Evolutionary conservation across 2,888 invertebrate species (phyloP), one percentile per base, ranked within the genome.

Genomic region (Troides aeacus): DNA sequence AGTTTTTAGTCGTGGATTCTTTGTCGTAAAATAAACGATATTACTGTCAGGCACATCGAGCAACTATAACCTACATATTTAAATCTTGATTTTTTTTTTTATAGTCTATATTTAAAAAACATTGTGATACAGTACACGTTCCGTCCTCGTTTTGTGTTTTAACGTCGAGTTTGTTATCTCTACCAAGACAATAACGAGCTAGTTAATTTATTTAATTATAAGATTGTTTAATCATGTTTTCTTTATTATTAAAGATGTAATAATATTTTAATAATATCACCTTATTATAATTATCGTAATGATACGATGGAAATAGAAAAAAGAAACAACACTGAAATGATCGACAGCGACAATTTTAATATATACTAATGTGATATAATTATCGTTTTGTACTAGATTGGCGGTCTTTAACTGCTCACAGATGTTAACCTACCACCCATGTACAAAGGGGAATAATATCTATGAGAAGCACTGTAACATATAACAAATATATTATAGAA

Each of bases 1-100:
- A 60, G 66, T 70, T 70, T 70, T 63, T 66, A 66, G 39, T 58
- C 60, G 66, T 58, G 59, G 70, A 62, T 66, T 66, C 63, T 58
- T 58, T 53, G 66, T 8, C 42, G 66, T 60, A 63, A 64, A 53
- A 68, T n/a, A 53, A n/a, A 53, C 60, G 62, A 30, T 36, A 58
- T 62, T 58, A 65, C 65, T 58, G 65, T 69, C 69, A 62, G 65
- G 58, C 57, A 58, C 17, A 36, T 50, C 65, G 65, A 58, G 46
- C 65, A 58, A 65, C 65, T 65, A 57, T 64, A 59, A 63, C 30
- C 58, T 58, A 59, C 50, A 59, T 53, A 68, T 58, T 12, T 18
- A 53, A 23, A n/a, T 58, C 8, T 58, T n/a, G 23, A 23, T 10
- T 5, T n/a, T n/a, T 50, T 50, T n/a, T 18, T n/a, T 18, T 53